Evolutionary conservation across 2,888 invertebrate species (phyloP).

Genomic region (Abscondita cerata): DNA sequence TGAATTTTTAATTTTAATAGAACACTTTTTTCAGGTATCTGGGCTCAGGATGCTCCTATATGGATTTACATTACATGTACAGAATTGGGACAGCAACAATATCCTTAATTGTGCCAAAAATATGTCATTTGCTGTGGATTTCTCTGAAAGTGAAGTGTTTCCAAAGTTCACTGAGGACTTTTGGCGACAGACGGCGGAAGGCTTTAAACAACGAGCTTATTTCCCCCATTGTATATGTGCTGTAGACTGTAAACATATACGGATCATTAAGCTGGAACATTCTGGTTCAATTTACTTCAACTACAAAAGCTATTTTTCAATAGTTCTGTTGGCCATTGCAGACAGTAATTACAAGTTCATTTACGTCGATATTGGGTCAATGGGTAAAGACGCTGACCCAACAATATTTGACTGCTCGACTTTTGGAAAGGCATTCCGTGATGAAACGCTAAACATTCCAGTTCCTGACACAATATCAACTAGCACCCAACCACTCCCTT

Average conservation of each 20-base stretch:
- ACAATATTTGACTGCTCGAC: background rate
- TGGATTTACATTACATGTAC: background rate
- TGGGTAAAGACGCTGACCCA: background rate
- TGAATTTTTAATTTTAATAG: background rate
- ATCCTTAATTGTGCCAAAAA: background rate
- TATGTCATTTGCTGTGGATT: background rate
- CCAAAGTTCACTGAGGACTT: background rate
- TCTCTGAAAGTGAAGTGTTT: background rate
- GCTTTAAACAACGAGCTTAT: background rate
- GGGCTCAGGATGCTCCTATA: background rate
- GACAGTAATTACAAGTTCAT: slow-evolving; percentile 7
- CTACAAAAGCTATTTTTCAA: slow-evolving; percentile 11
- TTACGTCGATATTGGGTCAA: slow-evolving; percentile 8
- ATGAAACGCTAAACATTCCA: background rate
- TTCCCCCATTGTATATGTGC: no score
- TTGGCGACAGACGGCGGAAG: background rate
- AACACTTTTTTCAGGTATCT: background rate
- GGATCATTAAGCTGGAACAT: slow-evolving; percentile 9
- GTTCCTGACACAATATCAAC: background rate
- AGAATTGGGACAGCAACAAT: background rate
- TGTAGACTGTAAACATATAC: slow-evolving; percentile 2
- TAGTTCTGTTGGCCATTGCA: slow-evolving; percentile 12
- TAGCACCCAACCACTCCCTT: background rate
- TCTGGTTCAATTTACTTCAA: slow-evolving; percentile 14
- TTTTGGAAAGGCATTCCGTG: background rate